Evolutionary conservation across 2,888 invertebrate genomes (phyloP).

Genomic region (Dendrolimus pini): DNA sequence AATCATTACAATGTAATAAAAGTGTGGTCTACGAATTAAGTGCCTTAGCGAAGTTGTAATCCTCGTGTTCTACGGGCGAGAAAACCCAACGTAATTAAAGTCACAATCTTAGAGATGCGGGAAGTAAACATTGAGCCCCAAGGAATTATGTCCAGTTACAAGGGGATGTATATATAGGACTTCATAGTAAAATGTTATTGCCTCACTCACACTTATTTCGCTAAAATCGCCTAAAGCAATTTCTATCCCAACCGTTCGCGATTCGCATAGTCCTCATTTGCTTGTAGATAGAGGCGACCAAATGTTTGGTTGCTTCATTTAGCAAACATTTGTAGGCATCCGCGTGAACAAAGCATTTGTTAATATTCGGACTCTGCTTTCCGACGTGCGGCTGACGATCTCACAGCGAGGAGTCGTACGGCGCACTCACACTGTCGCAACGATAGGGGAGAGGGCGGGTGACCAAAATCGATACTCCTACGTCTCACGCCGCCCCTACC

Average conservation of each 20-base stretch:
- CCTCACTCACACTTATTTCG: constrained; percentile 8
- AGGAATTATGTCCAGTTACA: constrained; percentile 14
- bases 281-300: constrained; percentile 13
- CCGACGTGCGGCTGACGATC: constrained; percentile 42
- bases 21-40: too few species aligned
- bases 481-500: constrained; percentile 58
- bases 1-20: too few species aligned
- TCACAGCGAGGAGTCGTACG: constrained; percentile 49
- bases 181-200: constrained; percentile 12
- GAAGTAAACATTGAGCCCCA: constrained; percentile 16
- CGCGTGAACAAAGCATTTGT: constrained; percentile 53
- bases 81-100: constrained; percentile 19
- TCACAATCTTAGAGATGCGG: constrained; percentile 16
- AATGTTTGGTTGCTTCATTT: constrained; percentile 29
- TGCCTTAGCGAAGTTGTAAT: too few species aligned
- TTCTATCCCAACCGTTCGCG: constrained; percentile 5
- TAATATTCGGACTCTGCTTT: constrained; percentile 48
- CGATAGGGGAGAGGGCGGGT: constrained; percentile 64
- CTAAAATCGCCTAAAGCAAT: constrained; percentile 4
- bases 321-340: constrained; percentile 25
- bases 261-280: constrained; percentile 13
- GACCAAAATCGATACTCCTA: constrained; percentile 73
- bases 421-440: constrained; percentile 71
- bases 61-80: constrained; percentile 6
- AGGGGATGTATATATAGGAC: constrained; percentile 8